Base-by-base conservation (phyloP, 2,888 invertebrate species). In the Archips xylosteana region DNA sequence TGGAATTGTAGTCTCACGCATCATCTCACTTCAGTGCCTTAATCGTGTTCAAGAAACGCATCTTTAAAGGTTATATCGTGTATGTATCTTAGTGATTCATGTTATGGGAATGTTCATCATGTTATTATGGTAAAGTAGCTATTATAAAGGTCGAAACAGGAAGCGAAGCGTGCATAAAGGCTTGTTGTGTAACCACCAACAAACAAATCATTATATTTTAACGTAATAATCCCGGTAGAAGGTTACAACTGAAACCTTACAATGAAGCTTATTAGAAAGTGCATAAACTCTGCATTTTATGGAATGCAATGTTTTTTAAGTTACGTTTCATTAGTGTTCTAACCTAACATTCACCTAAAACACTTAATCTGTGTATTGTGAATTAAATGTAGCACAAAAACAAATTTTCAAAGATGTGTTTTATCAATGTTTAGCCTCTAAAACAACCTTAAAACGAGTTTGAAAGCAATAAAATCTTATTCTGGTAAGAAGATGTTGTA, bases 51-150 rank as follows among this genome's bases (percentile, higher is more conserved):
- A 77, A 75, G 77, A 72, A 75, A 78, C 76, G 78, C 79, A 77
- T 78, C 80, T 76, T 51, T 71, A 81, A 83, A 87, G 89, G 89
- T 78, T 78, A 85, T 83, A 83, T 81, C 83, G 77, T 82, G 83
- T 84, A 84, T 83, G 82, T 82, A 82, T 82, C 83, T 75, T 83
- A 88, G 88, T 94, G 93, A 94, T 89, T 94, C 94, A 93, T 91
- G 84, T 83, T 86, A 85, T 82, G 90, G 85, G 93, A 92, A 94
- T 93, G 92, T 89, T 86, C 83, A 79, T 86, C 83, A 84, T 83
- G 85, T 87, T 89, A 89, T 85, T 86, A 82, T 86, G 85, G 77
- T 87, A 85, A 79, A 86, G 82, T 81, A 81, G 80, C 82, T 87
- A 85, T 86, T 87, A 87, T 83, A 86, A 81, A 76, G 79, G 78